Percentiles rank a stretch among this genome's conserved stretches.
phyloP scores from a whole-genome alignment of 2,113 vertebrate species.

The Notarius quadriscutis region DNA sequence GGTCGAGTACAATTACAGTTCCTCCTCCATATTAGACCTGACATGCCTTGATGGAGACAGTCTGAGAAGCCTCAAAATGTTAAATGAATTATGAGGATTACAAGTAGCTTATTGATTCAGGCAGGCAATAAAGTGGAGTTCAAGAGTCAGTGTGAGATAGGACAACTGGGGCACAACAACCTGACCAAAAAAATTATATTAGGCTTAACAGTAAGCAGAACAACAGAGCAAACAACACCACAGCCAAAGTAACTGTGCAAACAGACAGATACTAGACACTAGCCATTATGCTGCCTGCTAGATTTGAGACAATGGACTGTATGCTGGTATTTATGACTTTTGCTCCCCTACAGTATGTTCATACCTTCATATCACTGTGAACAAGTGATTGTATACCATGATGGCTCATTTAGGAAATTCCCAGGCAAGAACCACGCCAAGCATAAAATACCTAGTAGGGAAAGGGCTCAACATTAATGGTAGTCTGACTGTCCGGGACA shows the following conservation, averaged over 20 bases:
- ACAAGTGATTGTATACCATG: not conserved
- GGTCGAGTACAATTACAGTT: constrained; percentile 59
- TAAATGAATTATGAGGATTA: constrained; percentile 58
- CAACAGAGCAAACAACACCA: not conserved
- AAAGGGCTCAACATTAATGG: no score
- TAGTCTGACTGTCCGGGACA: no score
- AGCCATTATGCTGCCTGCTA: not conserved
- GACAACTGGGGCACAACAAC: constrained; percentile 1
- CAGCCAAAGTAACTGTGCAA: not conserved
- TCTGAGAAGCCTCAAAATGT: constrained; percentile 52
- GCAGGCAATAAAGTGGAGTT: constrained; percentile 52
- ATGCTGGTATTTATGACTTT: not conserved
- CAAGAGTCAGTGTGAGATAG: constrained; percentile 34
- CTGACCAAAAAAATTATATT: not conserved
- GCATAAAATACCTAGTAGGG: not conserved
- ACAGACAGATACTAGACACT: not conserved
- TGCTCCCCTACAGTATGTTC: not conserved
- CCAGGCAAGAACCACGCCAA: not conserved
- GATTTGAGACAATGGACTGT: not conserved
- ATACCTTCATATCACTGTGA: not conserved
- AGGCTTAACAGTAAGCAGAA: not conserved
- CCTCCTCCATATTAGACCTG: constrained; percentile 57
- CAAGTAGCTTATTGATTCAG: constrained; percentile 64
- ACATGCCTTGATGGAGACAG: constrained; percentile 56
- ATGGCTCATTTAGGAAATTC: not conserved